Evolutionary conservation across 2,797 vertebrate species (phyloP), one percentile per base, ranked within the genome.

Genomic region (Enteromius fasciolatus): DNA sequence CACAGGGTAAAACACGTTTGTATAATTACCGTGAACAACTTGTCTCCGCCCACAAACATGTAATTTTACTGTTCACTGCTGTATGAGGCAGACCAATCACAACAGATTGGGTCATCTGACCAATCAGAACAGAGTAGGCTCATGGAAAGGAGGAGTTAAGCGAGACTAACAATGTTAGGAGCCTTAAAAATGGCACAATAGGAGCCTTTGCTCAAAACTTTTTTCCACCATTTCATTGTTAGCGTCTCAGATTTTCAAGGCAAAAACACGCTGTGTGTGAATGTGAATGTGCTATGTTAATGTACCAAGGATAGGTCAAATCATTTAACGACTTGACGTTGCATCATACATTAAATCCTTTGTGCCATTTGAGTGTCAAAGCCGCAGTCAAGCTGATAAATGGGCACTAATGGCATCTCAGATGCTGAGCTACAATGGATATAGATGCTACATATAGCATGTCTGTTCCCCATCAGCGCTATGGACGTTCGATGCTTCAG

Each of bases 381-480:
- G 78, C 54, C 9, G 3, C 59, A 46, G 39, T 75, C 50, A 66
- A n/a, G 39, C 50, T 75, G 31, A 82, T 74, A 85, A 74, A 82
- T 41, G 28, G 20, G 59, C n/a, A 68, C 67, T 61, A 85, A 76
- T 79, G 39, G 61, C 10, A 57, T 68, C 15, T 28, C 33, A 57
- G 39, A 75, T 61, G 7, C 75, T 83, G 52, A 79, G 23, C 69
- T 70, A 68, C 63, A 70, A 54, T 25, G 57, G n/a, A 39, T 66
- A 44, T 57, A 80, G 46, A 46, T 5, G n/a, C 4, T 25, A 70
- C 39, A 2, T 80, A 46, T 48, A 80, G 68, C 72, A 46, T 77
- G 68, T 83, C 84, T 84, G 76, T 76, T 86, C 67, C 57, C 28
- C 50, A 83, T 86, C 72, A 68, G 57, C 44, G 23, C 64, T 76